These are phyloP conservation scores for Amphimedon queenslandica DNA, from an alignment of 37 sponge, comb jelly and placozoan genomes.

Conservation along the genomic window DNA sequence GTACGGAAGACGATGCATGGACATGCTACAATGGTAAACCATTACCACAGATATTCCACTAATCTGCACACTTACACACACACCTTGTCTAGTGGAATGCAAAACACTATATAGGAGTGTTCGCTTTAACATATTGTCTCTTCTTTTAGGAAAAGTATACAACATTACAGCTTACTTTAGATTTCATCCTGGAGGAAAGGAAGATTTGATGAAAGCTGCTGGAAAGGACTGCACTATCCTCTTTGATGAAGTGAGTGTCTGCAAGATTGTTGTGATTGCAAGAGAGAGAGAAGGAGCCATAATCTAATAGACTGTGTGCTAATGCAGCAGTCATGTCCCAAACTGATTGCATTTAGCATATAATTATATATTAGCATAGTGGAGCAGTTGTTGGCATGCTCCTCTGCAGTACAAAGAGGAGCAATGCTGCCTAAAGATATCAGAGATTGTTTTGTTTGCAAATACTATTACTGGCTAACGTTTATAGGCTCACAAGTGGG, in stretches of 20 bases:
- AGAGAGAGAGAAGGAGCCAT: no score
- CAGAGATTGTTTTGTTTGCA: no score
- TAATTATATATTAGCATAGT: no score
- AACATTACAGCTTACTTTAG: conserved; percentile 87
- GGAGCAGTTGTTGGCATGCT: no score
- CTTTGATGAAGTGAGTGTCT: conserved; percentile 78
- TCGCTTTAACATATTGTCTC: neutral
- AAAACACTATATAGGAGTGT: neutral
- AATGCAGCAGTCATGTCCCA: no score
- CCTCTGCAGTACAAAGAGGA: no score
- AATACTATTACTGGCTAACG: neutral
- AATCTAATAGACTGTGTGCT: no score
- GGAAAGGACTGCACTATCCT: conserved; percentile 90
- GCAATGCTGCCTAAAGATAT: no score
- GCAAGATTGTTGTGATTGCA: no score
- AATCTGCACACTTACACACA: neutral
- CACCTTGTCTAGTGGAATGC: neutral
- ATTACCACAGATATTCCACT: neutral
- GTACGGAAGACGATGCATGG: conserved; percentile 81
- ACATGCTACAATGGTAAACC: conserved; percentile 35
- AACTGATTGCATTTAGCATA: no score
- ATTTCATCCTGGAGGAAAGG: conserved; percentile 92
- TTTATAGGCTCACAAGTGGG: conserved; percentile 58
- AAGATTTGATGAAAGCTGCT: conserved; percentile 87
- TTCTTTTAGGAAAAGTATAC: conserved; percentile 78